These are phyloP conservation scores for Ridgeia piscesae DNA, from an alignment of 1,140 invertebrate genomes.

Conservation along the genomic window DNA sequence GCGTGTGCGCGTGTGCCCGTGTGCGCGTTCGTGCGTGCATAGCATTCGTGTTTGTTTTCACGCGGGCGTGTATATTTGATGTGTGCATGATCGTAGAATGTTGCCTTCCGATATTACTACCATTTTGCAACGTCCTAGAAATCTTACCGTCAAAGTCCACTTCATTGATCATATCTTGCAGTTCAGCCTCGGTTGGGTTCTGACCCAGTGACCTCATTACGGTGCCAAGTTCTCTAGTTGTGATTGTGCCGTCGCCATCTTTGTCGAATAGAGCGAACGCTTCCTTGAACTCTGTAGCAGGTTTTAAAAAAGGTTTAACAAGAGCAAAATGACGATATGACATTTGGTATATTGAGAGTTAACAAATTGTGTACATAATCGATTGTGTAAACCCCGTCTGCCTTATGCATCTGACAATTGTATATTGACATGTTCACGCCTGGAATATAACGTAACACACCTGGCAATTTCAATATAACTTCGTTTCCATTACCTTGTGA, in stretches of 20 bases:
- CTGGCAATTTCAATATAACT: too few relatives aligned
- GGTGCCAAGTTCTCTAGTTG: conserved; percentile 98
- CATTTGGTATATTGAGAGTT: background rate
- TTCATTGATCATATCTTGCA: conserved; percentile 99
- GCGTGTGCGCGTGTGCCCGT: too few relatives aligned
- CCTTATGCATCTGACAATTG: too few relatives aligned
- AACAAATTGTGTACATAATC: too few relatives aligned
- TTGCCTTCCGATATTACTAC: background rate
- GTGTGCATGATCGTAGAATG: background rate
- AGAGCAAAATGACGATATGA: background rate
- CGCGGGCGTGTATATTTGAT: conserved; percentile 7
- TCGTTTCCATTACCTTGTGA: too few relatives aligned
- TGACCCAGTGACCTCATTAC: conserved; percentile 98
- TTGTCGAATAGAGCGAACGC: conserved; percentile 92
- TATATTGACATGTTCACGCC: too few relatives aligned
- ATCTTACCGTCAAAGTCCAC: conserved; percentile 96
- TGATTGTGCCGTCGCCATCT: conserved; percentile 99
- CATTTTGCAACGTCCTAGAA: background rate
- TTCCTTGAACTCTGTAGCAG: conserved; percentile 16
- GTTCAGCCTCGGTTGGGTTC: conserved; percentile 98
- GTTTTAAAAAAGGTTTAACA: background rate
- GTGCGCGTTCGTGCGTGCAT: too few relatives aligned
- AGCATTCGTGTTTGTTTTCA: background rate
- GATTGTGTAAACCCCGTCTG: too few relatives aligned
- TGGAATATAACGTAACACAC: too few relatives aligned